Evolutionary conservation across 1,140 invertebrate species (phyloP), one percentile per base, ranked within the genome.

Genomic region (Drosophila subpulchrella): DNA sequence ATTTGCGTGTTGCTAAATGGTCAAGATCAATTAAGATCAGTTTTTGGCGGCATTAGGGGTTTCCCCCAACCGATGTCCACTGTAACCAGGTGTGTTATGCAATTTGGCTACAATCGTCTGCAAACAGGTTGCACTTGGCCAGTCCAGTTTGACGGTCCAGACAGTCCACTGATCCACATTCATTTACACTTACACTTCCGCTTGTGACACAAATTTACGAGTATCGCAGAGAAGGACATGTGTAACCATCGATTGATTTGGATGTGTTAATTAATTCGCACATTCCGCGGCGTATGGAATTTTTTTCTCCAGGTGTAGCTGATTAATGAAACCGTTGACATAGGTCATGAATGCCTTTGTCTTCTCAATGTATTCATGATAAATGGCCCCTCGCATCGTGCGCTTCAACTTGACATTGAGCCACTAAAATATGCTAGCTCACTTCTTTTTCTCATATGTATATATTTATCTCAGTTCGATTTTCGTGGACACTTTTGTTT

Each of bases 401-500:
- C 41, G 81, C 85, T 81, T 76, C 63, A 76, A 81, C 86, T 88
- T 90, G 88, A 91, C 88, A 91, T 90, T 90, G 88, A 88, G 67
- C 70, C 41, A 57, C 46, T 63, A 75, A 80, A 89, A 85, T 71
- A 78, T 81, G 71, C 78, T 67, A 77, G 58, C 42, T 82, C 65
- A 78, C 73, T 88, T 63, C 53, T 67, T 79, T 58, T 56, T 78
- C 54, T 80, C 67, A 60, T 53, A 39, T 70, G 27, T 53, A 17
- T 39, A 30, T 36, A 38, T 59, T 39, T 38, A 58, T 17, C 24
- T 57, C 13, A n/a, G 6, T 27, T 38, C 36, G 59, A 48, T 54
- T 47, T 62, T 44, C 47, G 72, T 59, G 72, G 73, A 66, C 60
- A 65, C 34, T 71, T 71, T 50, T 71, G 67, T 70, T 71, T 71